These are phyloP conservation scores for Luscinia megarhynchos DNA, from an alignment of 2,797 vertebrate genomes.

Conservation along the genomic window DNA sequence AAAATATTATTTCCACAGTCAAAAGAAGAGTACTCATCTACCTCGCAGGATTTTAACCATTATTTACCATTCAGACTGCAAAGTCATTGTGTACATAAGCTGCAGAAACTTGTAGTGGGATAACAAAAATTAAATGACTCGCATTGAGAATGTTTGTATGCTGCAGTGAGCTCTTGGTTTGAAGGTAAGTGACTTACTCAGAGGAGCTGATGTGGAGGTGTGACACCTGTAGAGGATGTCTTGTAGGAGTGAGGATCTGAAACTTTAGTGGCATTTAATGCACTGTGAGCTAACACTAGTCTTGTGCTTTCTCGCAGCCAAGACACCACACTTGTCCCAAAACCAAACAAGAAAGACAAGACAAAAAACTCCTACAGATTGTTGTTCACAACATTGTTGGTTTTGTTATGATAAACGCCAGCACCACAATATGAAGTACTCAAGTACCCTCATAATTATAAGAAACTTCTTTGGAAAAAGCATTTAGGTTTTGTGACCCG, in stretches of 20 bases:
- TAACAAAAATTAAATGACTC: background rate
- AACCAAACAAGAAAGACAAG: background rate
- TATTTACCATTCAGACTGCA: background rate
- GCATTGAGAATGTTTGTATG: background rate
- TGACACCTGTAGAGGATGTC: no score
- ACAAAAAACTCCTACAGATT: background rate
- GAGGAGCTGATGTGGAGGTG: background rate
- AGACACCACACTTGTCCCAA: rapidly evolving
- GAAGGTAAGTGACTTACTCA: background rate
- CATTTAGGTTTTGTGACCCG: background rate
- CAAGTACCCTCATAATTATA: background rate
- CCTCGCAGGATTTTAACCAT: background rate
- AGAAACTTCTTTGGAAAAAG: background rate
- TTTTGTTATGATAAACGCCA: background rate
- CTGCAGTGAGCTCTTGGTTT: background rate
- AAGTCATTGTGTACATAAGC: background rate
- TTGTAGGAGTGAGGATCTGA: background rate
- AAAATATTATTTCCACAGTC: background rate
- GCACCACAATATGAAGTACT: background rate
- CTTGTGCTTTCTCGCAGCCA: background rate
- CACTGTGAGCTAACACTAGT: background rate
- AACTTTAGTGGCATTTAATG: background rate
- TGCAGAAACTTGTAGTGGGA: background rate
- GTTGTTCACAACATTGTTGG: rapidly evolving
- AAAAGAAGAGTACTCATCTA: background rate